phyloP scores from a whole-genome alignment of 2,797 vertebrate species.

The Halcyon smyrnensis region DNA sequence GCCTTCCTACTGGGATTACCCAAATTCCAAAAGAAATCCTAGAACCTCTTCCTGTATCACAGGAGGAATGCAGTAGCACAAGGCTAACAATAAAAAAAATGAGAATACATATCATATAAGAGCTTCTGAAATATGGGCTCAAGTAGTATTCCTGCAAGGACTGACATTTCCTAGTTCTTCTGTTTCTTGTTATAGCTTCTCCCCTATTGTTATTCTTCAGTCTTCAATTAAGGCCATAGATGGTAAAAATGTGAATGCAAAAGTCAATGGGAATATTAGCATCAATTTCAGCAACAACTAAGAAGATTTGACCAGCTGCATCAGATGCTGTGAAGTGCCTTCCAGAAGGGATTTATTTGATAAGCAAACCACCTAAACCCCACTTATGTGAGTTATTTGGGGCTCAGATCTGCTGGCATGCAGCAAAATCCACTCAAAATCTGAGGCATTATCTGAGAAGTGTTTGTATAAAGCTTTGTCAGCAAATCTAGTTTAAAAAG shows the following conservation, averaged over 20 bases:
- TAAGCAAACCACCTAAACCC: conserved; percentile 1
- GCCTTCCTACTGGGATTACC: not conserved
- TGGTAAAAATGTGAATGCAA: not conserved
- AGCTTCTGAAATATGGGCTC: not conserved
- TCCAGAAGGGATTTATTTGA: not conserved
- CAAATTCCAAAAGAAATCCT: not conserved
- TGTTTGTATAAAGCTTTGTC: not conserved
- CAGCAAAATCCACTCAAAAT: not conserved
- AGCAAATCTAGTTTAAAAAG: not conserved
- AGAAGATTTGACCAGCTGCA: not conserved
- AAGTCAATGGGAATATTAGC: not conserved
- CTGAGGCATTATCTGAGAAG: not conserved
- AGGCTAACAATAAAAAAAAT: not conserved
- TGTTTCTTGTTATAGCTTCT: not conserved
- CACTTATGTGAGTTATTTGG: not conserved
- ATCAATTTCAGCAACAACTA: not conserved
- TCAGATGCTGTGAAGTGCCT: not conserved
- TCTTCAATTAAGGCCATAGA: not conserved
- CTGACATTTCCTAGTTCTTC: not conserved
- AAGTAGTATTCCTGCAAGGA: not conserved
- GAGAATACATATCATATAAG: too few relatives aligned
- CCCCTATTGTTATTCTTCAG: not conserved
- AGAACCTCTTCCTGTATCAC: not conserved
- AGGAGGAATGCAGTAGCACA: not conserved
- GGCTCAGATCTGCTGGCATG: not conserved